phyloP scores from a whole-genome alignment of 2,113 vertebrate species.

The Loxodonta africana region DNA sequence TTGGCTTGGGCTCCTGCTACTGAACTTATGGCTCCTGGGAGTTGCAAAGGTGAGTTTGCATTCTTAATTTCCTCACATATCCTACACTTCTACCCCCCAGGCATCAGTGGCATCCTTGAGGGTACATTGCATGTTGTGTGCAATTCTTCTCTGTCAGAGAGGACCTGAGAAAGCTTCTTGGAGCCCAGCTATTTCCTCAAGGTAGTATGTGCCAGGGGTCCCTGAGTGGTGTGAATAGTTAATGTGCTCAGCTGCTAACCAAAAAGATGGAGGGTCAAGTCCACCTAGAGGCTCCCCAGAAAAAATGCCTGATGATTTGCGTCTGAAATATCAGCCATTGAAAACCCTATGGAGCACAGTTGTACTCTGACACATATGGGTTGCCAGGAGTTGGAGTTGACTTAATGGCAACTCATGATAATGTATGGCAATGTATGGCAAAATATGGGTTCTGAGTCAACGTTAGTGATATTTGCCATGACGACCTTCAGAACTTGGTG shows the following conservation, averaged over 20 bases:
- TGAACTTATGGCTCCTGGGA: constrained; percentile 93
- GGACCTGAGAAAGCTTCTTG: constrained; percentile 92
- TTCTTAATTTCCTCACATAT: constrained; percentile 94
- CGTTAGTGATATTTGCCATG: constrained; percentile 92
- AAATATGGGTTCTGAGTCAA: constrained; percentile 90
- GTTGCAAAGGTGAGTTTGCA: constrained; percentile 90
- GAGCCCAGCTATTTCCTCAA: constrained; percentile 16
- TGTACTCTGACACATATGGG: neutral
- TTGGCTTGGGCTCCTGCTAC: constrained; percentile 92
- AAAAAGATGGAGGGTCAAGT: neutral
- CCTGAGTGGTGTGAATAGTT: neutral
- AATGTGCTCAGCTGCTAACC: neutral
- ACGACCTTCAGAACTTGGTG: constrained; percentile 93
- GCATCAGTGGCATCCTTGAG: constrained; percentile 91
- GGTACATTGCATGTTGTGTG: constrained; percentile 90
- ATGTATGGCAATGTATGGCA: constrained; percentile 88
- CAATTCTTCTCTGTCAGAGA: constrained; percentile 93
- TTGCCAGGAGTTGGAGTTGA: neutral
- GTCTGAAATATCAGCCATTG: neutral
- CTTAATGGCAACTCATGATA: neutral
- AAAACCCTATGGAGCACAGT: neutral
- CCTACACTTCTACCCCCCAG: constrained; percentile 91
- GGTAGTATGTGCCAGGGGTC: neutral
- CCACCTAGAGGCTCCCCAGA: neutral
- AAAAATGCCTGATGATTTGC: neutral